Evolutionary conservation across 1,140 invertebrate species (phyloP).

Genomic region (Monochamus saltuarius): DNA sequence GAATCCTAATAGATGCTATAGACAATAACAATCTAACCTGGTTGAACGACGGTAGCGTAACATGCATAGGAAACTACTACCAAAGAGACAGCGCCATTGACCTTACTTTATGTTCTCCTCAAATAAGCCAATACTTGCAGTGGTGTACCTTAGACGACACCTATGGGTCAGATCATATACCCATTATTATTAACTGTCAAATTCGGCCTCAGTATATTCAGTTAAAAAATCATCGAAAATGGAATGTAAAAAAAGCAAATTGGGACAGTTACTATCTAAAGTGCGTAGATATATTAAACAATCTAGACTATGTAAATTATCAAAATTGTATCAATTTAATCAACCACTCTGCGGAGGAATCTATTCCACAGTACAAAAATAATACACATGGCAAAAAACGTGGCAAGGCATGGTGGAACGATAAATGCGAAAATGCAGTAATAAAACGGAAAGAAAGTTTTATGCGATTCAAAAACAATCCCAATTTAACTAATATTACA

Average conservation of each 20-base stretch:
- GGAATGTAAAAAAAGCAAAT: background rate
- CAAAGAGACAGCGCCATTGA: background rate
- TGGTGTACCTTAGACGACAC: background rate
- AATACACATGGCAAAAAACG: background rate
- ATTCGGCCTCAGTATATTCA: background rate
- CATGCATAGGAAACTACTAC: background rate
- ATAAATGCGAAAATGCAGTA: background rate
- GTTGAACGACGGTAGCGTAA: background rate
- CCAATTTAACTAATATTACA: too few relatives aligned
- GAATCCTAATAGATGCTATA: background rate
- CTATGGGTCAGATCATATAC: too few relatives aligned
- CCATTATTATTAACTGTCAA: too few relatives aligned
- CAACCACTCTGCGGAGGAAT: background rate
- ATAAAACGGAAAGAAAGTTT: background rate
- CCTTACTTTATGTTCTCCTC: background rate
- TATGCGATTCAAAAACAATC: background rate
- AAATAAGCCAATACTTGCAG: background rate
- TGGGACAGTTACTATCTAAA: too few relatives aligned
- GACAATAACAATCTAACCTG: conserved; percentile 3
- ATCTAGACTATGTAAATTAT: too few relatives aligned
- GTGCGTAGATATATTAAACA: too few relatives aligned
- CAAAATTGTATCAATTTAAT: background rate
- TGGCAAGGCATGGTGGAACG: background rate
- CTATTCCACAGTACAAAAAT: background rate
- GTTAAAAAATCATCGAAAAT: background rate